Percentiles rank a stretch among this genome's conserved stretches.
Evolutionary conservation across 2,113 vertebrate genomes (phyloP).

Genomic region (Vombatus ursinus): DNA sequence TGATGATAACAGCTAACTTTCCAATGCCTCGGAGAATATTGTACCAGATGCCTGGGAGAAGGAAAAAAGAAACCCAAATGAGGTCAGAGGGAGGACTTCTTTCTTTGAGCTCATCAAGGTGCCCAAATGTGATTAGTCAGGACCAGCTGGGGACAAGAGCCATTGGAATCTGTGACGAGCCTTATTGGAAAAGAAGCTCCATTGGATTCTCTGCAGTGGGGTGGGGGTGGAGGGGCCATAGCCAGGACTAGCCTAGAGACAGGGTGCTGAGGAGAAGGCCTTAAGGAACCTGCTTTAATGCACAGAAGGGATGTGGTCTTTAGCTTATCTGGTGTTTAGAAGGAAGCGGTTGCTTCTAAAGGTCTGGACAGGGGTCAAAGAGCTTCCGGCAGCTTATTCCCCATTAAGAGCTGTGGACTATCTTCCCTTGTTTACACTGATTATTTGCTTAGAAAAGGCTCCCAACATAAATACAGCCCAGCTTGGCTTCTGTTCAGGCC

Average conservation of each 20-base stretch:
- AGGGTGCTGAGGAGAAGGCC: accelerated
- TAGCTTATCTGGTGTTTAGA: accelerated
- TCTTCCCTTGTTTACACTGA: neutral
- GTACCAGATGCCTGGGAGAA: constrained; percentile 96
- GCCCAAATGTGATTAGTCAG: neutral
- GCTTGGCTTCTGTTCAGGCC: neutral
- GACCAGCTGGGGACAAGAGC: neutral
- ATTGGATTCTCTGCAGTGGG: too few relatives aligned
- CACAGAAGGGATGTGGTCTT: accelerated
- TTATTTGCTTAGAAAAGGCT: neutral
- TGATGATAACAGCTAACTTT: constrained; percentile 97
- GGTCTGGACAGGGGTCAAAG: too few relatives aligned
- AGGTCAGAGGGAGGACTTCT: neutral
- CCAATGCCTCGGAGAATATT: constrained; percentile 96
- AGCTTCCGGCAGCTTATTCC: too few relatives aligned
- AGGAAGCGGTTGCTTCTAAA: neutral
- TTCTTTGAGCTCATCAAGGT: neutral
- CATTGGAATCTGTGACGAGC: neutral
- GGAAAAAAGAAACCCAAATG: constrained; percentile 21
- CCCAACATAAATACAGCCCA: neutral
- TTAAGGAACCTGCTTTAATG: neutral
- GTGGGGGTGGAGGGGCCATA: too few relatives aligned
- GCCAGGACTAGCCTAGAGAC: neutral
- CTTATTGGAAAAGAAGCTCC: neutral
- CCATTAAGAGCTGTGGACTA: accelerated